Evolutionary conservation across 2,888 invertebrate genomes (phyloP), one percentile per base, ranked within the genome.

Genomic region (Fragum whitleyi): DNA sequence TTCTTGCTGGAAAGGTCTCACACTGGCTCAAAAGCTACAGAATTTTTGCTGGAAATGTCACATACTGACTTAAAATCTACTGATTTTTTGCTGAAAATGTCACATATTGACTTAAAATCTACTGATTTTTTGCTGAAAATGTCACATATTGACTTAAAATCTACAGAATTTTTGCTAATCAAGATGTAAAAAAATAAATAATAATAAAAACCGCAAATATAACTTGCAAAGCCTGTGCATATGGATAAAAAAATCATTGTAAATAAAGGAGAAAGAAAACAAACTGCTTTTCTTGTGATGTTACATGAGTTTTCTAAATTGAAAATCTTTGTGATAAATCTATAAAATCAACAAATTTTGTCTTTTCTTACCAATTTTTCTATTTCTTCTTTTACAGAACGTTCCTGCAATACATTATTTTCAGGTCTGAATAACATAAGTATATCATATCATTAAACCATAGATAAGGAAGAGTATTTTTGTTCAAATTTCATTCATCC

Each of bases 321-420:
- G 16, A 36, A 36, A 32, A 28, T 39, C 65, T 42, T 65, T 42
- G 65, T 42, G 42, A 14, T 65, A 36, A 36, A 42, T 65, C 65
- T 65, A 65, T 65, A 42, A 36, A 39, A 47, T 47, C 14, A 39
- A 65, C 65, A 65, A 42, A 65, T 65, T 42, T 65, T 65, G 65
- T 65, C 47, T 42, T 57, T 16, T 65, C 85, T 85, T 85, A 85
- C 85, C 85, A 85, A 77, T 75, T 85, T 85, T 74, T 86, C 84
- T 61, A 86, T 86, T 77, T 86, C 83, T 61, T 84, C 86, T 79
- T 86, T 86, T 23, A 86, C 86, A 16, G 86, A 82, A 39, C 71
- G 76, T 73, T 75, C 82, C 85, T 85, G 85, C 57, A 85, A 85
- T 19, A 69, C 47, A 65, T 65, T 39, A 65, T 65, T 61, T 14